Base-by-base conservation (phyloP, 2,888 invertebrate species). In the Pyrocoelia pectoralis region DNA sequence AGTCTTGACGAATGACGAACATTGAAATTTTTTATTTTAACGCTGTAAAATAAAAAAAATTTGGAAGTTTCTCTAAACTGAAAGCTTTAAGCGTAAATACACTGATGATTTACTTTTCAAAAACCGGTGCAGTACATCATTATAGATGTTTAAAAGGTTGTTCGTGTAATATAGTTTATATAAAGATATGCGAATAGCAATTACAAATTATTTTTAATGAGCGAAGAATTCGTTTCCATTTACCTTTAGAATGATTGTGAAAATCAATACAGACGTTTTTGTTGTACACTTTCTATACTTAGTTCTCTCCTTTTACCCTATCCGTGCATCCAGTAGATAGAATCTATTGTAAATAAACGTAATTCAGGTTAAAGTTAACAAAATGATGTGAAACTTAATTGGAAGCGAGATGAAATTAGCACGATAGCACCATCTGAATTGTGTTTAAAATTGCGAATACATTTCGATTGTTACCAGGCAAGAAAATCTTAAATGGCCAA, bases 311-410 rank as follows among this genome's bases (percentile, higher is more conserved):
- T 24, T 6, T 24, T 24, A 24, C 24, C 33, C 33, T 8, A 33
- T 33, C 8, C 9, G 33, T 33, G 33, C 33, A 33, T 33, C 8
- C 33, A 33, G n/a, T 33, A 33, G 33, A 33, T 33, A n/a, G 33
- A n/a, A 33, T 33, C 33, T 33, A 33, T n/a, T 33, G 10, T 33
- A 33, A 33, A 33, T 33, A 33, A 33, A 33, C 33, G 9, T n/a
- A 33, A 33, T 33, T 33, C n/a, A 33, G 33, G 33, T 33, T 8
- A 33, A 8, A 33, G 33, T 33, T 33, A n/a, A n/a, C n/a, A 33
- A 33, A 33, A 33, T 33, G n/a, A 33, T 33, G 33, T 33, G 33
- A 33, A 33, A n/a, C n/a, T 33, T 33, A 33, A 33, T 33, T 33
- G 33, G 24, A 24, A 33, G 2, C 9, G n/a, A 33, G 33, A 33